A percentile compares a stretch with the other conserved stretches of the same genome.
Conservation (phyloP, 2,888 invertebrate genomes). For the Leucophora obtusa region DNA sequence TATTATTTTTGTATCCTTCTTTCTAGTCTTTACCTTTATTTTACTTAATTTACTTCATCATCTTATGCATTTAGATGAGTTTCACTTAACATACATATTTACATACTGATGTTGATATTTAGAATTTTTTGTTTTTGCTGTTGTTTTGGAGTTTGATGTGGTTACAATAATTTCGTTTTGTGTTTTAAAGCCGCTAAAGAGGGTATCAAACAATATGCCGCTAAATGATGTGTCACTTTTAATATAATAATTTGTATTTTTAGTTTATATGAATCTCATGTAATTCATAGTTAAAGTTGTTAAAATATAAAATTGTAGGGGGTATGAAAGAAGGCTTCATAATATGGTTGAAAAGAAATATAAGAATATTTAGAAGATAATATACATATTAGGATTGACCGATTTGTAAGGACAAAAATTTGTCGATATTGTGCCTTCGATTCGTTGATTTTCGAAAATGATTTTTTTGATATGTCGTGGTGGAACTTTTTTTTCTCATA, state of each 20-base stretch:
- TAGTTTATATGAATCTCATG: constrained; percentile 30
- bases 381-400: too few relatives aligned
- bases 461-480: too few relatives aligned
- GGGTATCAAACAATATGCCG: constrained; percentile 57
- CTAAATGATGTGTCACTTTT: constrained; percentile 64
- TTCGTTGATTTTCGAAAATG: too few relatives aligned
- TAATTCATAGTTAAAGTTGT: constrained; percentile 56
- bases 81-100: constrained; percentile 32
- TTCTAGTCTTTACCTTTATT: neutral
- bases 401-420: too few relatives aligned
- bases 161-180: neutral
- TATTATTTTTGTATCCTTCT: constrained; percentile 48
- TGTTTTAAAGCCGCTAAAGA: constrained; percentile 48
- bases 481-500: too few relatives aligned
- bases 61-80: constrained; percentile 33
- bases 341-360: neutral
- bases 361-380: too few relatives aligned
- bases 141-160: constrained; percentile 8
- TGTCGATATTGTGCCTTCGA: too few relatives aligned
- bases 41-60: constrained; percentile 29
- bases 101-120: constrained; percentile 29
- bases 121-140: constrained; percentile 8
- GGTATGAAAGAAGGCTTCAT: neutral
- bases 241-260: constrained; percentile 62
- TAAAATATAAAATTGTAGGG: constrained; percentile 48